Evolutionary conservation across 2,113 vertebrate species (phyloP).

Genomic region (Struthio camelus): DNA sequence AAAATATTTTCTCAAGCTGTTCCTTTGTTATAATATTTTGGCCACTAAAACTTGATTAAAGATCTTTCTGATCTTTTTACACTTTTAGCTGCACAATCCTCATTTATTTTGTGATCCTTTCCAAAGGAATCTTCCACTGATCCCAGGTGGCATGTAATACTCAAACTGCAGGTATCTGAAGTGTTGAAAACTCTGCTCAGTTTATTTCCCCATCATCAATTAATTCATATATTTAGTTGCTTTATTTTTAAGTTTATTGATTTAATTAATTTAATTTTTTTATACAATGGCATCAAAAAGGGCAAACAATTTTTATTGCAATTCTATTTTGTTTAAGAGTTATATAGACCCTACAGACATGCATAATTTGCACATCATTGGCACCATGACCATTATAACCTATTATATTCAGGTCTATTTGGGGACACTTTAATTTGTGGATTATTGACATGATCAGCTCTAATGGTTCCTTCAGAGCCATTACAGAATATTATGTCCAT

Average conservation of each 20-base stretch:
- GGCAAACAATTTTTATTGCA: constrained; percentile 12
- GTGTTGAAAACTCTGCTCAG: neutral
- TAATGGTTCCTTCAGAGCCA: constrained; percentile 72
- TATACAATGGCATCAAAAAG: constrained; percentile 8
- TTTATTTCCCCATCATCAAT: neutral
- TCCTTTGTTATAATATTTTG: neutral
- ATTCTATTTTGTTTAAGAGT: constrained; percentile 36
- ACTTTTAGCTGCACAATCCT: neutral
- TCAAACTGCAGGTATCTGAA: neutral
- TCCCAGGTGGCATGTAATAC: neutral
- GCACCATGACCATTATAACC: constrained; percentile 56
- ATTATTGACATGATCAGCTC: constrained; percentile 73
- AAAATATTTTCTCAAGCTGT: neutral
- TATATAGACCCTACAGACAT: constrained; percentile 45
- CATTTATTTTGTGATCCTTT: neutral
- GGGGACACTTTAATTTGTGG: constrained; percentile 71
- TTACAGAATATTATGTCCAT: constrained; percentile 69
- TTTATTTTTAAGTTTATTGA: constrained; percentile 21
- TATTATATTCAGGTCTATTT: constrained; percentile 72
- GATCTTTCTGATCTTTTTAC: neutral
- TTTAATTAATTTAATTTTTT: constrained; percentile 36
- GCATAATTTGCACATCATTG: constrained; percentile 68
- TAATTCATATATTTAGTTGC: neutral
- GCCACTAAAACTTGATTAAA: neutral
- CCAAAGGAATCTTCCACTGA: neutral